These are phyloP conservation scores for Chloroclystis v-ata DNA, from an alignment of 2,888 invertebrate genomes.

Conservation along the genomic window DNA sequence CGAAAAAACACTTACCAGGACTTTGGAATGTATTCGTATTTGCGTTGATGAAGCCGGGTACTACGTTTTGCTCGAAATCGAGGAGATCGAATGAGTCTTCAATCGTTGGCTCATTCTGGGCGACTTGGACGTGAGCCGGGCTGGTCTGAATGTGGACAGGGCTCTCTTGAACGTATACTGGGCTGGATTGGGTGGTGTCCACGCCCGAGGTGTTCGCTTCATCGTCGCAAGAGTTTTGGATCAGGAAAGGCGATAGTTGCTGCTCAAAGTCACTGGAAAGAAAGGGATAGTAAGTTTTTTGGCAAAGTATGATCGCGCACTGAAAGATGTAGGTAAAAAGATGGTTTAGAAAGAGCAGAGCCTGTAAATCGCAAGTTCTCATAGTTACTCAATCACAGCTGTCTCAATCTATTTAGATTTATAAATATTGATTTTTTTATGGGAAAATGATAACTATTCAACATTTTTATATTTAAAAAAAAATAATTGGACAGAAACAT, in stretches of 20 bases:
- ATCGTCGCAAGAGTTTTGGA: slow-evolving; percentile 67
- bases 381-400: too few species aligned
- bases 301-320: neutral
- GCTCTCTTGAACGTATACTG: neutral
- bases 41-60: slow-evolving; percentile 61
- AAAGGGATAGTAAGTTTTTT: slow-evolving; percentile 12
- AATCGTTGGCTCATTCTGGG: slow-evolving; percentile 10
- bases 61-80: slow-evolving; percentile 66
- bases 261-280: slow-evolving; percentile 74
- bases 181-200: slow-evolving; percentile 35
- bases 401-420: too few species aligned
- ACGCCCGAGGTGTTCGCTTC: slow-evolving; percentile 43
- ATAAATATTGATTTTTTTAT: too few species aligned
- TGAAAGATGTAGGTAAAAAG: too few species aligned
- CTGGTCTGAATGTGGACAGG: slow-evolving; percentile 31
- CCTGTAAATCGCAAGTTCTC: too few species aligned
- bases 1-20: slow-evolving; percentile 34
- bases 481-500: too few species aligned
- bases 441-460: too few species aligned
- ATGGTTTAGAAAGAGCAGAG: too few species aligned
- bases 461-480: too few species aligned
- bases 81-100: slow-evolving; percentile 60
- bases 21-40: slow-evolving; percentile 63
- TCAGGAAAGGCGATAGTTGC: slow-evolving; percentile 76
- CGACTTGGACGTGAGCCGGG: slow-evolving; percentile 41